Percentiles rank a stretch among this genome's conserved stretches.
phyloP scores from a whole-genome alignment of 2,888 invertebrate genomes.

The Idaea biselata region DNA sequence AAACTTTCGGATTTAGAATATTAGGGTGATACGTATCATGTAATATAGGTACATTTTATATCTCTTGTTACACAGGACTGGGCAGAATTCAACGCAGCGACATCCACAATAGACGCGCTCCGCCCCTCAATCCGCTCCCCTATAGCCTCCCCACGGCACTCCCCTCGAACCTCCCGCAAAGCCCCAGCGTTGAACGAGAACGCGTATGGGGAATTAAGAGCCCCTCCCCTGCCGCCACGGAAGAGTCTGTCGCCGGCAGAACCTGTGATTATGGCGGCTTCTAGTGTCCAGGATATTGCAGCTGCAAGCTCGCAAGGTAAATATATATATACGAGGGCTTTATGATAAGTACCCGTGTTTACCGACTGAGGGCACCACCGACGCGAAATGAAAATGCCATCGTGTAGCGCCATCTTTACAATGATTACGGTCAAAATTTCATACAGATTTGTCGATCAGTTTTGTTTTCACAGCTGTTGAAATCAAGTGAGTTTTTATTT shows the following conservation, averaged over 20 bases:
- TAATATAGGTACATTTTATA: too few species aligned
- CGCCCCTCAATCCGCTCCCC: constrained; percentile 76
- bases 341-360: too few species aligned
- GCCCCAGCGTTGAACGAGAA: constrained; percentile 54
- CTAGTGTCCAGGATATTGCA: constrained; percentile 69
- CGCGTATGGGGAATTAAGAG: constrained; percentile 67
- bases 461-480: too few species aligned
- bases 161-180: constrained; percentile 55
- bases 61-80: constrained; percentile 70
- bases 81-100: constrained; percentile 83
- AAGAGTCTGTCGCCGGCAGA: constrained; percentile 78
- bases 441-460: too few species aligned
- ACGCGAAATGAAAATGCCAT: too few species aligned
- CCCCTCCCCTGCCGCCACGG: constrained; percentile 79
- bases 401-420: too few species aligned
- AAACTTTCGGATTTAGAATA: too few species aligned
- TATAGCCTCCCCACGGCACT: constrained; percentile 79
- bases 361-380: too few species aligned
- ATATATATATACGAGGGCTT: constrained; percentile 23
- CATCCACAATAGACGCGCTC: constrained; percentile 81
- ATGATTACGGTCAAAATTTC: too few species aligned
- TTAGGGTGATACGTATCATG: too few species aligned
- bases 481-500: too few species aligned
- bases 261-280: constrained; percentile 53
- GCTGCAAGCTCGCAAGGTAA: constrained; percentile 53